These are phyloP conservation scores for Thelaira solivaga DNA, from an alignment of 2,888 invertebrate genomes.

Conservation along the genomic window DNA sequence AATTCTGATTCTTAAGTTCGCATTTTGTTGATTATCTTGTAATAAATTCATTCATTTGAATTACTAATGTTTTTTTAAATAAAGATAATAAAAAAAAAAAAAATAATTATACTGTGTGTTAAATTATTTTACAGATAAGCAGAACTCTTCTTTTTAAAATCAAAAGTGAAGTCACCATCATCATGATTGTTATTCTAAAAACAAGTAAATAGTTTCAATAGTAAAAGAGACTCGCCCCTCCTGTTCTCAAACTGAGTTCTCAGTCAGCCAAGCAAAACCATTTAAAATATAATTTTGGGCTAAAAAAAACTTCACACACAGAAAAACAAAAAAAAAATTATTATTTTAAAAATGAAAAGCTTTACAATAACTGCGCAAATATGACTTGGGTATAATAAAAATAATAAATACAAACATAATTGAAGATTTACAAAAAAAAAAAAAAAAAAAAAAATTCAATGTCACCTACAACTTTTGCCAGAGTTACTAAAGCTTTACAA, in stretches of 20 bases:
- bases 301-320: background rate
- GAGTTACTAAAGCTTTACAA: slow-evolving; percentile 69
- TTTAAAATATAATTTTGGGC: slow-evolving; percentile 36
- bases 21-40: no score
- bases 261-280: slow-evolving; percentile 70
- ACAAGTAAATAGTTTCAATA: no score
- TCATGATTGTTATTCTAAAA: no score
- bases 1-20: no score
- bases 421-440: no score
- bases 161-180: slow-evolving; percentile 4
- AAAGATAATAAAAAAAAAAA: no score
- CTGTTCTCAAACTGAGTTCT: slow-evolving; percentile 65
- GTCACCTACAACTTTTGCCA: slow-evolving; percentile 71
- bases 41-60: no score
- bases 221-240: no score
- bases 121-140: no score
- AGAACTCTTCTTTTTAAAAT: background rate
- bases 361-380: background rate
- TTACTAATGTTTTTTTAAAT: no score
- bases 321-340: background rate
- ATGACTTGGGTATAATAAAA: background rate
- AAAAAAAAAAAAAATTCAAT: slow-evolving; percentile 70
- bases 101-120: no score
- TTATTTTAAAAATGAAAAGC: background rate
- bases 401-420: slow-evolving; percentile 47